These are phyloP conservation scores for Lepidochrysops patricia DNA, from an alignment of 2,888 invertebrate genomes.

Conservation along the genomic window DNA sequence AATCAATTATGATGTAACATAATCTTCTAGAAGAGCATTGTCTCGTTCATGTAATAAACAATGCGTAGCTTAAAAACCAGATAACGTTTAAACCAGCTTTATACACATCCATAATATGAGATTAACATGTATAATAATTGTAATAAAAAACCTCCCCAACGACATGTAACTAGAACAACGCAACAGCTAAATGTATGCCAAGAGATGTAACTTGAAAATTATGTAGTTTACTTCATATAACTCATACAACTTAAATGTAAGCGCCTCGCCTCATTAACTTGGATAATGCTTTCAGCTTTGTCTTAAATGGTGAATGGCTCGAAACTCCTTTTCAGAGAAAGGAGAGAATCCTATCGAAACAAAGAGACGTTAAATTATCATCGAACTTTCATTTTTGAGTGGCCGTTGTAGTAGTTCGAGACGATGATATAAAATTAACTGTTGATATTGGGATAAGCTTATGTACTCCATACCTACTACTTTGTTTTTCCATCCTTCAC, in stretches of 20 bases:
- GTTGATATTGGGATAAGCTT: too few species aligned
- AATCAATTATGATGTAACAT: too few species aligned
- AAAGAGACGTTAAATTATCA: not conserved
- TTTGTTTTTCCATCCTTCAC: too few species aligned
- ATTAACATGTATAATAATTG: not conserved
- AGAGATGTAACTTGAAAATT: conserved; percentile 1
- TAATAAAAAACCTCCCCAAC: conserved; percentile 5
- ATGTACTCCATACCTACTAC: too few species aligned
- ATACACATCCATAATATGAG: not conserved
- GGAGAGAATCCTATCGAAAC: not conserved
- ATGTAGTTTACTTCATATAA: not conserved
- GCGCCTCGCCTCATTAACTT: not conserved
- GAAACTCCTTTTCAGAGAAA: not conserved
- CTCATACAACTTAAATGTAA: not conserved
- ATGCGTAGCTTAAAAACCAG: not conserved
- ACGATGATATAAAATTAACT: too few species aligned
- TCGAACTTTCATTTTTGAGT: not conserved
- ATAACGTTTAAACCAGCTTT: not conserved
- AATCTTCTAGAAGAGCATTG: not conserved
- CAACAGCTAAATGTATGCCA: conserved; percentile 6
- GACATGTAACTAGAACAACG: not conserved
- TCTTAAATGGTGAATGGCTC: not conserved
- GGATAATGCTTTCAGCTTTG: not conserved
- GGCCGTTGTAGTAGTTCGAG: not conserved
- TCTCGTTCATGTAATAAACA: not conserved